phyloP scores from a whole-genome alignment of 1,140 invertebrate species.

The Drosophila ficusphila region DNA sequence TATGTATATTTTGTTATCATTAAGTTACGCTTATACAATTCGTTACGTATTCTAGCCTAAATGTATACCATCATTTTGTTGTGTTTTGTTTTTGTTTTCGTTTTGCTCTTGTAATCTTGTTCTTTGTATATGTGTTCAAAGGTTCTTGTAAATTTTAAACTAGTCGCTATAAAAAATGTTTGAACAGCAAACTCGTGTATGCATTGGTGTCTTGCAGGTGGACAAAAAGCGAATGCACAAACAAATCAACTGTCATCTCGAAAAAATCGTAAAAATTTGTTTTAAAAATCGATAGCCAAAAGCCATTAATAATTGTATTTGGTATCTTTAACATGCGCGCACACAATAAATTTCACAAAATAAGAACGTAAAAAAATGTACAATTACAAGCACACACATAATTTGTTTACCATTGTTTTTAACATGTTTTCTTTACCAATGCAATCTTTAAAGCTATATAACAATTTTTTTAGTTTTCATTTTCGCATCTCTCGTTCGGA shows the following conservation, averaged over 20 bases:
- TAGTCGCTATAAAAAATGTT: slow-evolving; percentile 68
- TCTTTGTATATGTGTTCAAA: slow-evolving; percentile 39
- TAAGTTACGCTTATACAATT: slow-evolving; percentile 80
- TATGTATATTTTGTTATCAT: slow-evolving; percentile 77
- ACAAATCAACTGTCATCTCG: slow-evolving; percentile 35
- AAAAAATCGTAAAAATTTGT: slow-evolving; percentile 59
- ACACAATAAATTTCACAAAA: slow-evolving; percentile 39
- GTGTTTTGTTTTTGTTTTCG: slow-evolving; percentile 26
- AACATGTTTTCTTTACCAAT: slow-evolving; percentile 37
- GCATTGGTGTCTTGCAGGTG: slow-evolving; percentile 54
- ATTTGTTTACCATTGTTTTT: slow-evolving; percentile 33
- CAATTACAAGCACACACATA: slow-evolving; percentile 76
- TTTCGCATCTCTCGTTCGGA: slow-evolving; percentile 33
- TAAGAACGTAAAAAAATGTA: slow-evolving; percentile 52
- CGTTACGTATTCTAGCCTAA: slow-evolving; percentile 79
- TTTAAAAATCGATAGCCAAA: slow-evolving; percentile 52
- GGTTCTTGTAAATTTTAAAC: slow-evolving; percentile 71
- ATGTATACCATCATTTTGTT: slow-evolving; percentile 70
- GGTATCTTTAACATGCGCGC: slow-evolving; percentile 40
- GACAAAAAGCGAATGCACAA: slow-evolving; percentile 63
- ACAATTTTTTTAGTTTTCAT: slow-evolving; percentile 54
- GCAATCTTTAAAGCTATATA: slow-evolving; percentile 63
- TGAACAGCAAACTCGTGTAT: slow-evolving; percentile 65
- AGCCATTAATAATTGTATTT: slow-evolving; percentile 36
- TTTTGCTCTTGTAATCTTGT: slow-evolving; percentile 36